Evolutionary conservation across 1,140 invertebrate genomes (phyloP).

Genomic region (Drosophila novamexicana): DNA sequence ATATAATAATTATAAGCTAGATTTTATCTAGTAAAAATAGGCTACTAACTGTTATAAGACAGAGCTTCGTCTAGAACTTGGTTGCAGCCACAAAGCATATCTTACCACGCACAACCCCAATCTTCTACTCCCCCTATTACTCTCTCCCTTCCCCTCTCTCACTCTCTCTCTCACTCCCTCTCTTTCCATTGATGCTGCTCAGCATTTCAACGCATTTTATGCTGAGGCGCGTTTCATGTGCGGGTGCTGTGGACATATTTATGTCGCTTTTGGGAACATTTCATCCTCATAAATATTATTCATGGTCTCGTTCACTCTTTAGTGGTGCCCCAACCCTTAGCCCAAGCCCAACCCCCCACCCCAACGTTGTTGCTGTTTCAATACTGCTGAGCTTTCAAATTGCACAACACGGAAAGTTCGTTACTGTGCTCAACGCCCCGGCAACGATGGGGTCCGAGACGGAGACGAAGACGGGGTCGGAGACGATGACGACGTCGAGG

Average conservation of each 20-base stretch:
- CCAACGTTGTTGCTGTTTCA: conserved; percentile 12
- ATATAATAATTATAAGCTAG: background rate
- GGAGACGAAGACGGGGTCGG: background rate
- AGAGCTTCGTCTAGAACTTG: background rate
- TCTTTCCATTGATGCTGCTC: conserved; percentile 8
- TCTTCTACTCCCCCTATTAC: background rate
- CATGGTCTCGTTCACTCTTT: conserved; percentile 75
- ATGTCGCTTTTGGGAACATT: conserved; percentile 84
- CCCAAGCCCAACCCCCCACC: background rate
- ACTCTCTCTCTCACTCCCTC: background rate
- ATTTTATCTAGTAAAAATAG: background rate
- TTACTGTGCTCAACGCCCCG: conserved; percentile 57
- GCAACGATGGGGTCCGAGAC: conserved; percentile 7
- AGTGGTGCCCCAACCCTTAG: conserved; percentile 23
- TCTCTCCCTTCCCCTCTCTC: background rate
- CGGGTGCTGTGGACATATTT: conserved; percentile 84
- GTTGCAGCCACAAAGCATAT: conserved; percentile 3
- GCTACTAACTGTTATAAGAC: background rate
- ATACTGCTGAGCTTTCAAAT: conserved; percentile 76
- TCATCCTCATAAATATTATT: conserved; percentile 84
- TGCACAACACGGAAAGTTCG: conserved; percentile 63
- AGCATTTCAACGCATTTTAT: conserved; percentile 70
- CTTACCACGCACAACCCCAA: background rate
- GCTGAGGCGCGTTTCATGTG: conserved; percentile 73
- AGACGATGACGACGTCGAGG: conserved; percentile 22